Percentiles rank a stretch among this genome's conserved stretches.
phyloP scores from a whole-genome alignment of 2,888 invertebrate species.

The Dolichomitus sp. region DNA sequence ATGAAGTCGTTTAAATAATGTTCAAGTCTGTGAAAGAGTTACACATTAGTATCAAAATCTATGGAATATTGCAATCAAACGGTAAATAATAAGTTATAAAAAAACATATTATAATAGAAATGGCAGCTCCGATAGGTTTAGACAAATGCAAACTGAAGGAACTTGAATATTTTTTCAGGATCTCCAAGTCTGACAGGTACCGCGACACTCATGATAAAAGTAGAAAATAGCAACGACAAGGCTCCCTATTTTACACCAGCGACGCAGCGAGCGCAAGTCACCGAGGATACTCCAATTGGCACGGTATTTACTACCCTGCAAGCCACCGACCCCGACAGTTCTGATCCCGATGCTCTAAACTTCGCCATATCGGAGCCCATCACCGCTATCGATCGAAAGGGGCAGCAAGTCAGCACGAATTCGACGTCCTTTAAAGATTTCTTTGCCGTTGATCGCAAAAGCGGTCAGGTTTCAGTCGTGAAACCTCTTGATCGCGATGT shows the following conservation, averaged over 20 bases:
- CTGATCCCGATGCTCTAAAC: conserved; percentile 90
- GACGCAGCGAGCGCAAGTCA: conserved; percentile 92
- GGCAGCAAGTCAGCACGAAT: conserved; percentile 89
- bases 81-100: neutral
- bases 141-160: neutral
- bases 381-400: conserved; percentile 94
- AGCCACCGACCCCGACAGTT: conserved; percentile 94
- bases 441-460: conserved; percentile 89
- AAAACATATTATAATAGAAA: neutral
- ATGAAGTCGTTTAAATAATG: neutral
- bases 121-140: neutral
- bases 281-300: conserved; percentile 92
- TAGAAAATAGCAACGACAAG: conserved; percentile 96
- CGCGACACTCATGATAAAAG: conserved; percentile 92
- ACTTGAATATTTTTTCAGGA: conserved; percentile 86
- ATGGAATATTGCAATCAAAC: neutral
- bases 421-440: conserved; percentile 87
- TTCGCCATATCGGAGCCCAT: conserved; percentile 91
- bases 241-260: conserved; percentile 93
- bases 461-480: conserved; percentile 90
- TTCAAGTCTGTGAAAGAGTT: neutral
- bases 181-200: conserved; percentile 94
- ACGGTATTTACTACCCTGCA: conserved; percentile 91
- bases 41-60: neutral
- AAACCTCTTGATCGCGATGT: conserved; percentile 89